Evolutionary conservation across 2,113 vertebrate genomes (phyloP), one percentile per base, ranked within the genome.

Genomic region (Megaceryle torquata): DNA sequence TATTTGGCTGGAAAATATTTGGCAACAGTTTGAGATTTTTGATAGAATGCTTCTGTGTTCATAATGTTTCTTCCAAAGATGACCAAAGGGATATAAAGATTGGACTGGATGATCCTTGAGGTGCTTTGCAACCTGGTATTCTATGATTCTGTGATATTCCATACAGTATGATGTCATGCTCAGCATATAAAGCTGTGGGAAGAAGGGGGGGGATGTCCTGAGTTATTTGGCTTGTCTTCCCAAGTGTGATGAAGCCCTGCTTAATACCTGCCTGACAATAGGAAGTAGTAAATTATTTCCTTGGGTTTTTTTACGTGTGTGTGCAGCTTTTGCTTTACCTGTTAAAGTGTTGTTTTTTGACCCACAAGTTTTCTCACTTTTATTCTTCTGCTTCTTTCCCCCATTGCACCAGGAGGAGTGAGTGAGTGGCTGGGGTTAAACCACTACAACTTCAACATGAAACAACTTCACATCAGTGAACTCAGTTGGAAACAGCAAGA

Each of bases 1-100:
- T 67, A 65, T 90, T 93, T 95, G 67, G 20, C 71, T 65, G 44
- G 56, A 57, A 95, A 89, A 50, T 82, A 77, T 74, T 50, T 95
- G 74, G 59, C 44, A 82, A 37, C 13, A 59, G 15, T 16, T 41
- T 14, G 33, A 35, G 50, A 29, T 80, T 86, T 86, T 51, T 92
- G 50, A 86, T 51, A 43, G 64, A 74, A 44, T 54, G 35, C 13
- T 89, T 89, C 93, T 93, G 31, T 48, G 46, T 33, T 65, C 46
- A 43, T 46, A 74, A 56, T 79, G 46, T 70, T 89, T 69, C 41
- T 93, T 83, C 68, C 41, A 43, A 51, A 67, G 11, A 9, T 39
- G 35, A 63, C 35, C 37, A 39, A 63, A 63, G 60, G 15, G 15
- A 39, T 26, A 28, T 63, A 63, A 63, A 28, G 60, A 10, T 26